Base-by-base conservation (phyloP, 2,113 vertebrate species). In the Tupaia chinensis region DNA sequence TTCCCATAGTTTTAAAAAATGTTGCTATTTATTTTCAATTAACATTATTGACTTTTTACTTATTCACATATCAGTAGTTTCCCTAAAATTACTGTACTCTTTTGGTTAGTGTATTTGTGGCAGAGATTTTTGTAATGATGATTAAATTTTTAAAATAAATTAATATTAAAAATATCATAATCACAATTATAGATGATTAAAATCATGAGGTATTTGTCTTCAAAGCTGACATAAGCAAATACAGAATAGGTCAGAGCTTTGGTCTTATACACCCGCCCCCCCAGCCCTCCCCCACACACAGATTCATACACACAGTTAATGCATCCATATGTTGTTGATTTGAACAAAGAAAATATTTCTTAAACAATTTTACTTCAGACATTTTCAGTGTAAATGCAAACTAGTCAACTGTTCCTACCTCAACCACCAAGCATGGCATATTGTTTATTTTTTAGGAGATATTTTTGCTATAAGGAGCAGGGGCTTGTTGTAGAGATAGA, bases 341-440 rank as follows among this genome's bases (percentile, higher is more conserved):
- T 82, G n/a, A 89, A 77, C 15, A 65, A 1, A 20, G 8, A 12
- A 87, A 87, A 60, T 74, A 54, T 1, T 79, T 88, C 56, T 72
- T 27, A 17, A 56, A 63, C 61, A 73, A 79, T 63, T 79, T 89
- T 73, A 74, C 23, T 88, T 76, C 68, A 70, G 25, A 2, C 13
- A 82, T 70, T 85, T 95, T 92, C 9, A 79, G 19, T 74, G 25
- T 61, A 85, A 90, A 90, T 65, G 23, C 7, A 88, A 66, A 53
- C 8, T 5, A 69, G 5, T 54, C 22, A 72, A 82, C 2, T 73
- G 0, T 12, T 91, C 13, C 23, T 85, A 82, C 34, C 60, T 69
- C 63, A 44, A 27, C 2, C 54, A 4, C 13, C 2, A 70, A 87
- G 70, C 3, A 66, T 58, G 14, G 14, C 19, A 7, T 19, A 65